Percentiles rank a stretch among this genome's conserved stretches.
These are phyloP conservation scores for Notarius lentiginosus DNA, from an alignment of 2,113 vertebrate species.

Conservation along the genomic window DNA sequence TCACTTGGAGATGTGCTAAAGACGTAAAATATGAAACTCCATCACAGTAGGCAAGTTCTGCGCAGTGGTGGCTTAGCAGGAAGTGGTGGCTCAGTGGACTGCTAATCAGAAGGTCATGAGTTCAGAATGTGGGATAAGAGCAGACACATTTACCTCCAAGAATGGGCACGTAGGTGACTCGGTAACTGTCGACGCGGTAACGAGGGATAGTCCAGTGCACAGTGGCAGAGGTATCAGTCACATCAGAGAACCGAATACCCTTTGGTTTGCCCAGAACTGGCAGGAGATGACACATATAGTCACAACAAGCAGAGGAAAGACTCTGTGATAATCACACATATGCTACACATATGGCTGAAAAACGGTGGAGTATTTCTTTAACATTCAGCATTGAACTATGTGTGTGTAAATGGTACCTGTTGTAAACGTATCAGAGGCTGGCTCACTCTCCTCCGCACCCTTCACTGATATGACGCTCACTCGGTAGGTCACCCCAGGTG, in stretches of 20 bases:
- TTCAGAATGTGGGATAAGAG: too few relatives aligned
- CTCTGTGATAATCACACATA: not conserved
- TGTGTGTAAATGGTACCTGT: conserved; percentile 75
- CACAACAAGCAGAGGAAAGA: conserved; percentile 5
- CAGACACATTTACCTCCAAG: not conserved
- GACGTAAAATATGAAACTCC: too few relatives aligned
- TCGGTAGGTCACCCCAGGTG: conserved; percentile 79
- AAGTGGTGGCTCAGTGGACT: too few relatives aligned
- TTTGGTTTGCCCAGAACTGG: conserved; percentile 85
- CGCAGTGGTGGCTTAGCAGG: too few relatives aligned
- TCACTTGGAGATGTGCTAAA: not conserved
- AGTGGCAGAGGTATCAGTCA: conserved; percentile 85
- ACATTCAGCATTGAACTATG: not conserved
- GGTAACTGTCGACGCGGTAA: conserved; percentile 81
- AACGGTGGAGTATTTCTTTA: not conserved
- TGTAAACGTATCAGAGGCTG: conserved; percentile 76
- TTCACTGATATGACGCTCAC: conserved; percentile 83
- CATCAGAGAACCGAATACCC: conserved; percentile 86
- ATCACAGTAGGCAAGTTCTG: too few relatives aligned
- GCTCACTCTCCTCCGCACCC: conserved; percentile 90
- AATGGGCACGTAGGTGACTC: conserved; percentile 80
- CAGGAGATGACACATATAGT: not conserved
- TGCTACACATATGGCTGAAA: not conserved
- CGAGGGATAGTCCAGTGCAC: conserved; percentile 84
- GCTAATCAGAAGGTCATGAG: too few relatives aligned